Evolutionary conservation across 2,888 invertebrate species (phyloP).

Genomic region (Meiosimyza platycephala): DNA sequence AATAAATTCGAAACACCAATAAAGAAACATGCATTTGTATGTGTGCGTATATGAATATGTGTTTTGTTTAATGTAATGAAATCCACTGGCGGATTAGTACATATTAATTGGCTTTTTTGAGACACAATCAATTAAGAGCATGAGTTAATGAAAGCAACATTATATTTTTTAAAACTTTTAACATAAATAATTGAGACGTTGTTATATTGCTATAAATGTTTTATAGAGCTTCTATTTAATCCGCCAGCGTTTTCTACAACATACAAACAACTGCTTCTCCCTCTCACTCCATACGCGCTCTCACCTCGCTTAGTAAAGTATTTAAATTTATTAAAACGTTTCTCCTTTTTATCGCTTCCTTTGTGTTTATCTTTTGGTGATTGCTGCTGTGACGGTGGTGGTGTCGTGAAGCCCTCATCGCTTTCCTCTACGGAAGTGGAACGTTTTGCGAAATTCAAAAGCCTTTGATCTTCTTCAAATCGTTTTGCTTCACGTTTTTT

Average conservation of each 20-base stretch:
- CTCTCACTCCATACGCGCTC: constrained; percentile 46
- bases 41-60: constrained; percentile 25
- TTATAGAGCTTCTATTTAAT: constrained; percentile 30
- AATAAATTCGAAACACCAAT: constrained; percentile 23
- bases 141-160: neutral
- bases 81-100: constrained; percentile 51
- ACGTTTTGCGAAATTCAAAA: constrained; percentile 56
- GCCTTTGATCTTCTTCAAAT: constrained; percentile 56
- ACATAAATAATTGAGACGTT: neutral
- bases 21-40: constrained; percentile 28
- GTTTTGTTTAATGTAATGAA: constrained; percentile 31
- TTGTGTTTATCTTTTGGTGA: constrained; percentile 60
- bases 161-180: too few species aligned
- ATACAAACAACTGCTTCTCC: constrained; percentile 50
- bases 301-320: constrained; percentile 71
- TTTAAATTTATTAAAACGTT: constrained; percentile 68
- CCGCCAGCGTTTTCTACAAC: constrained; percentile 51
- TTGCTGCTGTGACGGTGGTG: constrained; percentile 48
- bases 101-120: constrained; percentile 40
- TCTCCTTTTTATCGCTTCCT: constrained; percentile 51
- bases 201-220: neutral
- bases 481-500: constrained; percentile 56
- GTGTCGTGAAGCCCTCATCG: constrained; percentile 56
- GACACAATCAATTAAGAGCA: constrained; percentile 26
- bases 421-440: constrained; percentile 52